Base-by-base conservation (phyloP, 2,888 invertebrate species). In the Campopleginae sp. region DNA sequence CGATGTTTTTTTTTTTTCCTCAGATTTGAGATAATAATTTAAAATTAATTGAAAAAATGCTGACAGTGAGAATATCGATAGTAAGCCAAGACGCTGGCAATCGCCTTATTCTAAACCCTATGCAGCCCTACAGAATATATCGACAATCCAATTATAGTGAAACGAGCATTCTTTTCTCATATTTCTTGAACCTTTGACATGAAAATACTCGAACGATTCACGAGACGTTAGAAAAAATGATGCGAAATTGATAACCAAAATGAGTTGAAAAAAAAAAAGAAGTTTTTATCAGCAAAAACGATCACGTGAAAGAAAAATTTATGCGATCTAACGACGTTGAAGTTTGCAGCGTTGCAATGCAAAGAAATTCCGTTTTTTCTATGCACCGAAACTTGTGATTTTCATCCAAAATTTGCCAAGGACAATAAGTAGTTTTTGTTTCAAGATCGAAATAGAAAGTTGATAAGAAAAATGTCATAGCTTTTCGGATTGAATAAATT, bases 71-170 rank as follows among this genome's bases (percentile, higher is more conserved):
- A 44, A 31, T 61, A 27, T 58, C 14, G n/a, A 27, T 19, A 38
- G 31, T 31, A 44, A 46, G 42, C 48, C 61, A 10, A 46, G 33
- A 70, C 61, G 63, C 63, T 17, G 46, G 75, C 48, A 80, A 84
- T 84, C 75, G 70, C 83, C 83, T 84, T 84, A 84, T 63, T 51
- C 14, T 63, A 75, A 44, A 71, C 54, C 10, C 79, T 48, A 8
- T 38, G 79, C 83, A 84, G 79, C 79, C 83, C 33, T 84, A 84
- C 83, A 80, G 63, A 63, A 70, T 54, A 58, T 48, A 46, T 68
- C 75, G 48, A 23, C 63, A 70, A 84, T 84, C 80, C 75, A 61
- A 80, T 84, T 84, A 71, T 44, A 27, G 54, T 12, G 48, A 66
- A 70, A 70, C 8, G 19, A 70, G 54, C 12, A 61, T 10, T 1